Evolutionary conservation across 2,888 invertebrate species (phyloP).

Genomic region (Cephonodes hylas): DNA sequence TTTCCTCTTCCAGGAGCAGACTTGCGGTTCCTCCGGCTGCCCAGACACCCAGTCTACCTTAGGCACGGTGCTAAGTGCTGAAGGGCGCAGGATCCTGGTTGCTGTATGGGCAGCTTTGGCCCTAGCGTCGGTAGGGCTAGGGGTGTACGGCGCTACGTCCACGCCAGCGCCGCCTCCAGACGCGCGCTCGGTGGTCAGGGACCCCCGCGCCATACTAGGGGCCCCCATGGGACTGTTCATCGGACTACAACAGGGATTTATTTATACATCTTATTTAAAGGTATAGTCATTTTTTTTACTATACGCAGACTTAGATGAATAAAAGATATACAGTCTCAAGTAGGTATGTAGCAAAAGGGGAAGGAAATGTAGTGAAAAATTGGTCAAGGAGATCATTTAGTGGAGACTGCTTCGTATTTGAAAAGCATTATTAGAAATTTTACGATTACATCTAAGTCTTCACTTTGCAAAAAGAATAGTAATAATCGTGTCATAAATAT

Average conservation of each 20-base stretch:
- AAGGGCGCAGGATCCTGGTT: slow-evolving; percentile 58
- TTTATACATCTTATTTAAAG: slow-evolving; percentile 91
- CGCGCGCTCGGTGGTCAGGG: slow-evolving; percentile 70
- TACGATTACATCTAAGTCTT: too few species aligned
- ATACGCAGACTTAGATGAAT: too few species aligned
- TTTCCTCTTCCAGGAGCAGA: slow-evolving; percentile 54
- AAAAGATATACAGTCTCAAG: too few species aligned
- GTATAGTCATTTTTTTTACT: too few species aligned
- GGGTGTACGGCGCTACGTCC: slow-evolving; percentile 59
- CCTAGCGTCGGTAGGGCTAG: slow-evolving; percentile 52
- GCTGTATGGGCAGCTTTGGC: slow-evolving; percentile 62
- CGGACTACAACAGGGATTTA: slow-evolving; percentile 92
- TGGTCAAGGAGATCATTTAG: too few species aligned
- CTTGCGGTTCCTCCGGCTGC: slow-evolving; percentile 70
- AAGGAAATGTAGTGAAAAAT: too few species aligned
- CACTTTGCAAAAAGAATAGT: too few species aligned
- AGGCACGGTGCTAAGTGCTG: slow-evolving; percentile 56
- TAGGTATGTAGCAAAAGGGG: too few species aligned
- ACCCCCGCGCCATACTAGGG: slow-evolving; percentile 84
- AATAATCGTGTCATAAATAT: too few species aligned
- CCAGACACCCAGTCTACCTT: slow-evolving; percentile 56
- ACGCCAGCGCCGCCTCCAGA: slow-evolving; percentile 63
- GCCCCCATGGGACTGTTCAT: slow-evolving; percentile 90
- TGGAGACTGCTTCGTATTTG: too few species aligned
- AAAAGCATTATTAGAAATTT: too few species aligned